Conservation (phyloP, 2,888 invertebrate genomes). For the Acleris sparsana region DNA sequence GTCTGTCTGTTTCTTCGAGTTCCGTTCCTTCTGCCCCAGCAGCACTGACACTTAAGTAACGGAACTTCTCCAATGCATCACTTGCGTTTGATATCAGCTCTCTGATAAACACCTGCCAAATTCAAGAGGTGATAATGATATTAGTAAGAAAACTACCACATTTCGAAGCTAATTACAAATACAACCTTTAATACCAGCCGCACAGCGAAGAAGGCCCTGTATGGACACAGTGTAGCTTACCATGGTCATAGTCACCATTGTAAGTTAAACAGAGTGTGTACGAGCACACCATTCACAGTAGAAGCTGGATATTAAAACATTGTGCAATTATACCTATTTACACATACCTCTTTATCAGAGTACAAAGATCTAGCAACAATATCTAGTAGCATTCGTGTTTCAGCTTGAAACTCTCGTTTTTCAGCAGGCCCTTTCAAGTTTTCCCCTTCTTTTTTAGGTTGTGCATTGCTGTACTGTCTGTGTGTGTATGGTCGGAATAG, state of each 20-base stretch:
- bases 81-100: slow-evolving; percentile 98
- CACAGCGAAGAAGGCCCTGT: no score
- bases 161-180: no score
- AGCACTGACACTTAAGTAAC: slow-evolving; percentile 88
- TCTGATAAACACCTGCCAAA: slow-evolving; percentile 92
- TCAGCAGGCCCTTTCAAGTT: slow-evolving; percentile 84
- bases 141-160: no score
- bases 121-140: not conserved
- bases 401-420: slow-evolving; percentile 97
- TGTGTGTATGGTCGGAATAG: slow-evolving; percentile 32
- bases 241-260: no score
- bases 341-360: slow-evolving; percentile 95
- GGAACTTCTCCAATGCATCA: slow-evolving; percentile 97
- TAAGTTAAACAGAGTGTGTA: no score
- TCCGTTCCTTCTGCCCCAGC: slow-evolving; percentile 72
- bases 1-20: slow-evolving; percentile 84
- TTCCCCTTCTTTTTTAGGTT: slow-evolving; percentile 60
- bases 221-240: no score
- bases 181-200: no score
- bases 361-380: slow-evolving; percentile 98
- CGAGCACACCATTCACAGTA: no score
- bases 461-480: slow-evolving; percentile 51
- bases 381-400: slow-evolving; percentile 96
- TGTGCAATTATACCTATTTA: not conserved
- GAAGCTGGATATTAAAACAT: no score